phyloP scores from a whole-genome alignment of 2,113 vertebrate genomes.

The Apodemus sylvaticus region DNA sequence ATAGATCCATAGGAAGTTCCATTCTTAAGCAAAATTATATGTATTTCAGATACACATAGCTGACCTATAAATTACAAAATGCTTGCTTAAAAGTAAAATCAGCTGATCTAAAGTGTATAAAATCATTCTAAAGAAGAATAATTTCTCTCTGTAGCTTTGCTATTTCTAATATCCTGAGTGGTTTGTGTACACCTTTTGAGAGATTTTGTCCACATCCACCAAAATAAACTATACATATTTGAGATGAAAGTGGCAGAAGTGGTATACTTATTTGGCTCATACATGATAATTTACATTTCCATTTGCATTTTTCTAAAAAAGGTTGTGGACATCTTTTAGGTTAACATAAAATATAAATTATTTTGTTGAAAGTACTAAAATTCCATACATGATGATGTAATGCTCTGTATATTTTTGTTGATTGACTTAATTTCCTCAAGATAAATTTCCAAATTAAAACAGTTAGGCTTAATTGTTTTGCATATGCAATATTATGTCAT shows the following conservation, averaged over 20 bases:
- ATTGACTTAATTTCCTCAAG: neutral
- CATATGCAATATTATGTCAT: neutral
- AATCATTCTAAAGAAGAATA: neutral
- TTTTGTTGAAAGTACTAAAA: neutral
- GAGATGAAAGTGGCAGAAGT: neutral
- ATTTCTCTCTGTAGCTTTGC: neutral
- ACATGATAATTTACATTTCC: neutral
- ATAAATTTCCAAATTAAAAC: neutral
- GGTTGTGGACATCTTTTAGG: neutral
- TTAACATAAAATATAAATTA: neutral
- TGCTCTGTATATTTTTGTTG: neutral
- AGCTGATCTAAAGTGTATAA: neutral
- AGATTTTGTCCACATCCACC: neutral
- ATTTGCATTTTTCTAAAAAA: neutral
- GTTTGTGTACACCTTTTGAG: neutral
- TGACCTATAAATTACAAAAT: neutral
- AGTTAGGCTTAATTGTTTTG: neutral
- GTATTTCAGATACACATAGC: neutral
- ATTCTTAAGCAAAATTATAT: neutral
- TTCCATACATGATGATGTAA: neutral
- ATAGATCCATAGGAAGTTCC: neutral
- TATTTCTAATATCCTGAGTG: no score
- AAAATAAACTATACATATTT: neutral
- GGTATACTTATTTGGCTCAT: neutral
- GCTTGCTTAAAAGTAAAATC: conserved; percentile 1